These are phyloP conservation scores for honey bee (Apis mellifera) DNA, from an alignment of 1,140 invertebrate genomes.

Conservation along the genomic window Amel_HAv3.1 CM009935.2:543501-544000, in stretches of 20 bases:
- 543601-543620: not conserved
- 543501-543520: conserved; percentile 35
- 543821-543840: conserved; percentile 33
- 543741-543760: conserved; percentile 80
- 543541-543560: conserved; percentile 13
- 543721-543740: conserved; percentile 74
- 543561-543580: not conserved
- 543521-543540: conserved; percentile 4
- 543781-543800: conserved; percentile 78
- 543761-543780: conserved; percentile 80
- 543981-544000: conserved; percentile 65
- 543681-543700: not conserved
- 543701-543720: not conserved
- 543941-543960: conserved; percentile 61
- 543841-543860: conserved; percentile 59
- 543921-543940: conserved; percentile 77
- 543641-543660: not conserved
- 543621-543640: not conserved
- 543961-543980: conserved; percentile 82
- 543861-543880: conserved; percentile 78
- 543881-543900: conserved; percentile 84
- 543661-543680: not conserved
- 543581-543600: not conserved
- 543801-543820: conserved; percentile 54
- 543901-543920: conserved; percentile 85